Percentiles rank a stretch among this genome's conserved stretches.
These are phyloP conservation scores for Leptinotarsa texana DNA, from an alignment of 1,140 invertebrate species.

Conservation along the genomic window DNA sequence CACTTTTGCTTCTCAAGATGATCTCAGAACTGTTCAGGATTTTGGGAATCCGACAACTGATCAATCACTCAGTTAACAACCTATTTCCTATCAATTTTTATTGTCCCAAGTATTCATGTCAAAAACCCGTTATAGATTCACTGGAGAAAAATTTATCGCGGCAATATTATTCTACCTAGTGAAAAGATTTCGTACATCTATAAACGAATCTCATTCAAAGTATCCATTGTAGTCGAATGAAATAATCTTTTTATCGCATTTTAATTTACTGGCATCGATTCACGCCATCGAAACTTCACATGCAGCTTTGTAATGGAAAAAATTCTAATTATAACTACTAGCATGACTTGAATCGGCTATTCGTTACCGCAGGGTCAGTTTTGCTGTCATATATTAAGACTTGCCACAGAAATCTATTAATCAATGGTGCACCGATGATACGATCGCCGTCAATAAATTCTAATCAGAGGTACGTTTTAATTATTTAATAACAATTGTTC, in stretches of 20 bases:
- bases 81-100: not conserved
- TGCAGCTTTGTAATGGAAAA: conserved; percentile 3
- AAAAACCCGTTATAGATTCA: no score
- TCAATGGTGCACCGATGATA: not conserved
- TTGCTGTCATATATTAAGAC: conserved; percentile 1
- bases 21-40: no score
- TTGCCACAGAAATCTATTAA: conserved; percentile 5
- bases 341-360: conserved; percentile 2
- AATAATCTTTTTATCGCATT: conserved; percentile 4
- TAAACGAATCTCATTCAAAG: conserved; percentile 3
- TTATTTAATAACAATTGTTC: conserved; percentile 3
- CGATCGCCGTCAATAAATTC: not conserved
- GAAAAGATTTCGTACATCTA: conserved; percentile 1
- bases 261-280: conserved; percentile 6
- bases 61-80: not conserved
- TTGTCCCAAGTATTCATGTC: not conserved
- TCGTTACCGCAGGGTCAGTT: not conserved
- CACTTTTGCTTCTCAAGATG: no score
- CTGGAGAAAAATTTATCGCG: no score
- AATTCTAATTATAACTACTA: conserved; percentile 4
- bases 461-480: conserved; percentile 1
- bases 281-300: conserved; percentile 2
- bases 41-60: no score
- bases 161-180: no score
- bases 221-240: not conserved